Evolutionary conservation across 2,888 invertebrate species (phyloP), one percentile per base, ranked within the genome.

Genomic region (Spodoptera littoralis): DNA sequence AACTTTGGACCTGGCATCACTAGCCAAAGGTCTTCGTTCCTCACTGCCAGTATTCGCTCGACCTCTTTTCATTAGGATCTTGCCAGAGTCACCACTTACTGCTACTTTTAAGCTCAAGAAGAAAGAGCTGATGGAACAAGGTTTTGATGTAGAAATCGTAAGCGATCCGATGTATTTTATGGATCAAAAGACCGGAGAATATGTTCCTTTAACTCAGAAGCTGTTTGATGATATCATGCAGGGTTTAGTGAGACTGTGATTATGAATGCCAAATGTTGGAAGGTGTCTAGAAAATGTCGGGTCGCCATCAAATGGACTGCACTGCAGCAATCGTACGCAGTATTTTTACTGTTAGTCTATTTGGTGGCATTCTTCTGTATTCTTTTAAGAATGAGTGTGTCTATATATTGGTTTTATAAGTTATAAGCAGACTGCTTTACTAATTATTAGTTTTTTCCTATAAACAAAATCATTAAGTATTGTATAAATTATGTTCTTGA

Each of bases 21-120:
- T 94, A n/a, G 79, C 90, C 0, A 87, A 89, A 70, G 90, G 91
- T 1, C 71, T 94, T 0, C 88, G 83, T 22, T 76, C 96, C n/a
- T 95, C 96, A 27, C 92, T 99, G 11, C 98, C 99, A 0, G 81
- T 95, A 0, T 99, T 98, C 86, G 98, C 99, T 0, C 95, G 97
- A 55, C 99, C 99, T 0, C 85, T 99, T 0, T 99, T 99, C 91
- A 85, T 99, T 13, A 95, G 99, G 58, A 93, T 98, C 18, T 93
- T 98, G 60, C 94, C 96, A 11, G 95, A 96, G 75, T 96, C 99
- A 11, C 98, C 98, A 0, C 89, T 97, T 49, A 98, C 97, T 2
- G 96, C 96, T 54, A 99, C 99, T 0, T 99, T 97, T 87, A 99
- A 99, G 92, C 90, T 99, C 76, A 98, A 98, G 87, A 99, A 99